Evolutionary conservation across 2,888 invertebrate genomes (phyloP), one percentile per base, ranked within the genome.

Genomic region (Ophion obscuratus): DNA sequence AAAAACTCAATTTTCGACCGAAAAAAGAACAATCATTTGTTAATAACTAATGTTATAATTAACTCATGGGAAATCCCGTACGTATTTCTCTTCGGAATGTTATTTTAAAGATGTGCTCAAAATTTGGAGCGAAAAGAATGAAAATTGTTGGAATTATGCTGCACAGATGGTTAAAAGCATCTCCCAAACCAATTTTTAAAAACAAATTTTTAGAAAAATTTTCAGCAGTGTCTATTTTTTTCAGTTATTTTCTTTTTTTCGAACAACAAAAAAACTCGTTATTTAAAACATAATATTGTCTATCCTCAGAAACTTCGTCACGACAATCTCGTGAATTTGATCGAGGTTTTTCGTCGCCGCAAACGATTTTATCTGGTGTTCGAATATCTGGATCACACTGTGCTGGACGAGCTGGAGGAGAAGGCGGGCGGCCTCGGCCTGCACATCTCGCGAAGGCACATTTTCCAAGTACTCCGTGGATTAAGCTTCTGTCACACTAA

Each of bases 291-390:
- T 61, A 20, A 47, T 44, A 40, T 47, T 20, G 11, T 76, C 47
- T 1, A 31, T 31, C 17, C 6, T 87, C 95, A 98, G 98, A 97
- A 97, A 96, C 95, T 98, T 83, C 96, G 96, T 9, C 98, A 98
- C 93, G 98, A 98, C 90, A 98, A 98, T 94, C 94, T 98, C 85
- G 98, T 98, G 77, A 97, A 97, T 92, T 96, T 98, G 95, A 96
- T 98, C 87, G 98, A 98, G 94, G 98, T 98, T 88, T 98, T 98
- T 94, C 96, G 98, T 17, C 96, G 97, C 81, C 96, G 97, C 93
- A 96, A 97, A 90, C 95, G 98, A 76, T 97, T 98, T 93, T 98
- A 98, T 94, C 95, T 98, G 47, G 98, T 98, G 10, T 98, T 98
- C 93, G 98, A 98, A 93, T 98, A 97, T 94, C 95, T 98, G 90